A percentile compares a stretch with the other conserved stretches of the same genome.
Evolutionary conservation across 2,888 invertebrate species (phyloP).

Genomic region (Pteria penguin): DNA sequence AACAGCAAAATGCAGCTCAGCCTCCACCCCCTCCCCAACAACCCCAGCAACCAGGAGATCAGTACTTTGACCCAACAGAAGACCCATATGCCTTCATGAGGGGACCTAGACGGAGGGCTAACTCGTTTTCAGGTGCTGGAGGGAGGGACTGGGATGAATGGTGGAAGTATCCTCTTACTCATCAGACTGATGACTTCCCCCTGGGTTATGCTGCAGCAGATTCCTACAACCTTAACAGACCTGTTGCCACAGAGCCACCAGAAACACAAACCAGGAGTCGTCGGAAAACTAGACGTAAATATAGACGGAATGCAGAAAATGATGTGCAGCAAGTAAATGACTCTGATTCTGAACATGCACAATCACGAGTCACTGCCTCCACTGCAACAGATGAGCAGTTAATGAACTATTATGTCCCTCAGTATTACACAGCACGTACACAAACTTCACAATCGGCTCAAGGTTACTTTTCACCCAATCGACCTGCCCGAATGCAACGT

Average conservation of each 20-base stretch:
- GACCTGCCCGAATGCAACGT: slow-evolving; percentile 20
- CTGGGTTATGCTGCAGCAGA: slow-evolving; percentile 74
- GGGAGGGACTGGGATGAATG: slow-evolving; percentile 70
- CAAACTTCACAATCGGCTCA: slow-evolving; percentile 28
- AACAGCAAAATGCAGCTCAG: slow-evolving; percentile 47
- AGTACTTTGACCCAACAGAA: slow-evolving; percentile 72
- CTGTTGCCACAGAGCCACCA: slow-evolving; percentile 15
- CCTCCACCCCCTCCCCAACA: slow-evolving; percentile 49
- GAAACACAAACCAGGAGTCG: slow-evolving; percentile 24
- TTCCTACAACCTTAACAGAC: slow-evolving; percentile 52
- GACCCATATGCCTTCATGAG: slow-evolving; percentile 74
- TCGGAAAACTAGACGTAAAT: slow-evolving; percentile 36
- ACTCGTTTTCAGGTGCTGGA: slow-evolving; percentile 70
- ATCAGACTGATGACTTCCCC: slow-evolving; percentile 66
- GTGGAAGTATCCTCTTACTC: slow-evolving; percentile 61
- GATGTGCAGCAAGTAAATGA: slow-evolving; percentile 45
- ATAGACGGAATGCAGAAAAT: slow-evolving; percentile 13
- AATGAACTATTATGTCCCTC: slow-evolving; percentile 40
- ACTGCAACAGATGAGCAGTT: slow-evolving; percentile 51
- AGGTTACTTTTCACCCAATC: slow-evolving; percentile 7
- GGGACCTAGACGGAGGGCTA: slow-evolving; percentile 70
- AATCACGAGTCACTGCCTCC: slow-evolving; percentile 44
- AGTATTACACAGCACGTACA: slow-evolving; percentile 48
- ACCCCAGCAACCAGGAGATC: slow-evolving; percentile 53
- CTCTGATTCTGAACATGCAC: slow-evolving; percentile 59